Evolutionary conservation across 2,888 invertebrate genomes (phyloP).

Genomic region (Scotopteryx bipunctaria): DNA sequence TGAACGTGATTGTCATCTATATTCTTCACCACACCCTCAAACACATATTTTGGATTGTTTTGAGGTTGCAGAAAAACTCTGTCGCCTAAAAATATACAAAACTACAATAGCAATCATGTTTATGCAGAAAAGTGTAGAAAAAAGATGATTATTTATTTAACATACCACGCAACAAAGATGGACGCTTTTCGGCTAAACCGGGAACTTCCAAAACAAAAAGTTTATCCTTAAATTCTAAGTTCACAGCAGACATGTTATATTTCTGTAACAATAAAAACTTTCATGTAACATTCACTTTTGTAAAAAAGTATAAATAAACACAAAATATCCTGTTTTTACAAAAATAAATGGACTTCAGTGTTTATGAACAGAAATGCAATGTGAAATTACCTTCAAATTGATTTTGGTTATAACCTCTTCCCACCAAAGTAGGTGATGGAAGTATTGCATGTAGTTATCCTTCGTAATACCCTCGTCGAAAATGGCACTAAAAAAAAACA

Average conservation of each 20-base stretch:
- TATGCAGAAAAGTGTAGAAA: neutral
- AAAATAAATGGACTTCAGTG: too few species aligned
- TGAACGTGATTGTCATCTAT: slow-evolving; percentile 64
- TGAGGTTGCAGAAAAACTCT: slow-evolving; percentile 64
- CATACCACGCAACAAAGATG: slow-evolving; percentile 82
- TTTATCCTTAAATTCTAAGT: slow-evolving; percentile 41
- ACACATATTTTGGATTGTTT: slow-evolving; percentile 50
- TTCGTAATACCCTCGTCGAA: slow-evolving; percentile 63
- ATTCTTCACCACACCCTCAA: slow-evolving; percentile 63
- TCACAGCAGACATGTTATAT: slow-evolving; percentile 63
- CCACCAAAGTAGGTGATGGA: slow-evolving; percentile 84
- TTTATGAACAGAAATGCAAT: too few species aligned
- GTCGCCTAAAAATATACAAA: slow-evolving; percentile 70
- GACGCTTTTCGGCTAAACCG: slow-evolving; percentile 87
- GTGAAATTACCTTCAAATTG: slow-evolving; percentile 54
- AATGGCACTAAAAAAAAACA: slow-evolving; percentile 48
- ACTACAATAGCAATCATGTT: neutral
- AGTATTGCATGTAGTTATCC: slow-evolving; percentile 76
- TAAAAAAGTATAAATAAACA: neutral
- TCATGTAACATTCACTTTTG: neutral
- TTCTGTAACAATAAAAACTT: slow-evolving; percentile 51
- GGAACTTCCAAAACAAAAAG: slow-evolving; percentile 81
- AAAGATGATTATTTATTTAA: neutral
- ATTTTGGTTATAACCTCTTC: slow-evolving; percentile 81
- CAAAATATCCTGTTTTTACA: too few species aligned